Base-by-base conservation (phyloP, 2,888 invertebrate species). In the Thymelicus acteon region DNA sequence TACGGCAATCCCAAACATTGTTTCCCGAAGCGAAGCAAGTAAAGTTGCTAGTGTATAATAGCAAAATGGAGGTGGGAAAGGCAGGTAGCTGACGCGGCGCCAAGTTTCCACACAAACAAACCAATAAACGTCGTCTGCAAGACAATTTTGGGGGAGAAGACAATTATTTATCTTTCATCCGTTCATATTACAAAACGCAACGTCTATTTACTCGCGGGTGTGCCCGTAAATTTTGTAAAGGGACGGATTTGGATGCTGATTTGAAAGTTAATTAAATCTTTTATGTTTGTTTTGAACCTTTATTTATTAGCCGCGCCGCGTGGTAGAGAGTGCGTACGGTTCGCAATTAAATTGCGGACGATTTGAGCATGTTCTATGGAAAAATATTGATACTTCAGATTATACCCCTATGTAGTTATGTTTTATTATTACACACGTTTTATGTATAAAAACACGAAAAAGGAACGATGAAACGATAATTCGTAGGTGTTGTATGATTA, bases 71-170 rank as follows among this genome's bases (percentile, higher is more conserved):
- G 67, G 60, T 67, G 48, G 74, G 74, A 75, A 74, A 67, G 76
- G 78, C 86, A 88, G 89, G 88, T 86, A 85, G 80, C 76, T 76
- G 80, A 86, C 84, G 87, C 86, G 82, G 87, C 85, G 88, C 87
- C 88, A 84, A 80, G 76, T 82, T 83, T 78, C 79, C 80, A 80
- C 77, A 75, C 85, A 90, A 90, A 91, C 89, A 91, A 83, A 89
- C 86, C 89, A 86, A 91, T 91, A 91, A 91, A 89, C 78, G 86
- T 88, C 86, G 79, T 82, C 82, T 80, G 80, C 75, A 81, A 81
- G 84, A 86, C 87, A 86, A 85, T 85, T 84, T 85, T 80, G 78
- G 82, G 83, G 85, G 82, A 85, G 81, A 79, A 81, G 79, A 75
- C 78, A 78, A 86, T 88, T 87, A 89, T 90, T 88, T 90, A 88